phyloP scores from a whole-genome alignment of 2,888 invertebrate species.

The Meghimatium bilineatum region DNA sequence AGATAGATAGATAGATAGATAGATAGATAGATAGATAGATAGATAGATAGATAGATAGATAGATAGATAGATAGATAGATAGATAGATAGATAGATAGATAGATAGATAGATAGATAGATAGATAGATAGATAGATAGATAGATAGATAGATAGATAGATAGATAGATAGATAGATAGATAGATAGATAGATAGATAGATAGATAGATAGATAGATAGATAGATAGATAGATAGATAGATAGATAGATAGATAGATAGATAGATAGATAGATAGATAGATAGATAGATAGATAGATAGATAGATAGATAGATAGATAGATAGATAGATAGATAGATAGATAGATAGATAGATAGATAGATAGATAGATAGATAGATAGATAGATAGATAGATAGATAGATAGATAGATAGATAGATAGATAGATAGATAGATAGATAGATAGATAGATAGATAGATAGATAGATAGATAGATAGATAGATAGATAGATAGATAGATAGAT shows the following conservation, averaged over 20 bases:
- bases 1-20: too few species aligned
- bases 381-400: too few species aligned
- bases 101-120: not conserved
- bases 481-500: too few species aligned
- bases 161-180: slow-evolving; percentile 6
- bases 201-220: not conserved
- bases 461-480: too few species aligned
- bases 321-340: not conserved
- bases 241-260: not conserved
- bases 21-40: too few species aligned
- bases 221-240: not conserved
- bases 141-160: too few species aligned
- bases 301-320: not conserved
- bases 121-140: not conserved
- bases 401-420: too few species aligned
- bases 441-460: too few species aligned
- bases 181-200: not conserved
- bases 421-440: too few species aligned
- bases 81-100: not conserved
- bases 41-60: too few species aligned
- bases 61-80: not conserved
- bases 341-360: too few species aligned
- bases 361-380: too few species aligned
- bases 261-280: not conserved
- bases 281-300: not conserved